phyloP scores from a whole-genome alignment of 2,797 vertebrate genomes.

The Sitta carolinensis region DNA sequence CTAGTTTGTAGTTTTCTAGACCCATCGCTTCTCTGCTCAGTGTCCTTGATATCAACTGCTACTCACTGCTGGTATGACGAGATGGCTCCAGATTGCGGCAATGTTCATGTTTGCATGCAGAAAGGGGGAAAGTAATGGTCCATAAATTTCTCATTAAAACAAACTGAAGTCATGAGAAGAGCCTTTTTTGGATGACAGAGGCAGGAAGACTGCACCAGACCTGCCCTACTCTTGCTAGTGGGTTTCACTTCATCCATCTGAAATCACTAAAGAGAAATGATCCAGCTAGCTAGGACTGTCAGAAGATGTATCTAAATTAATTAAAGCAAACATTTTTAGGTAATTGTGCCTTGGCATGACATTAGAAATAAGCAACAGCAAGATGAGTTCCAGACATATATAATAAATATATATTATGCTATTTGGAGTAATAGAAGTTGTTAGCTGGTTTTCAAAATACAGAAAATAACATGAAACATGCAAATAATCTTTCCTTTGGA shows the following conservation, averaged over 20 bases:
- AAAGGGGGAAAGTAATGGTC: background rate
- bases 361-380: background rate
- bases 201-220: background rate
- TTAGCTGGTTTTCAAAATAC: background rate
- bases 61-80: background rate
- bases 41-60: background rate
- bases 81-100: background rate
- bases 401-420: background rate
- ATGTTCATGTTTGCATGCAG: background rate
- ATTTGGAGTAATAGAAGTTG: background rate
- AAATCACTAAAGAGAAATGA: background rate
- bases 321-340: background rate
- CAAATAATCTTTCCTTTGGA: background rate
- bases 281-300: background rate
- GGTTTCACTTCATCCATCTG: background rate
- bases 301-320: background rate
- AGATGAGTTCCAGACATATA: background rate
- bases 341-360: background rate
- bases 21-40: background rate
- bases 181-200: background rate
- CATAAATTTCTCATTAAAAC: background rate
- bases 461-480: background rate
- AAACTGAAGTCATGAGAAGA: background rate
- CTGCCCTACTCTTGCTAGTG: background rate
- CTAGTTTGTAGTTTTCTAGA: background rate